Evolutionary conservation across 2,888 invertebrate species (phyloP).

Genomic region (Sthenelais limicola): DNA sequence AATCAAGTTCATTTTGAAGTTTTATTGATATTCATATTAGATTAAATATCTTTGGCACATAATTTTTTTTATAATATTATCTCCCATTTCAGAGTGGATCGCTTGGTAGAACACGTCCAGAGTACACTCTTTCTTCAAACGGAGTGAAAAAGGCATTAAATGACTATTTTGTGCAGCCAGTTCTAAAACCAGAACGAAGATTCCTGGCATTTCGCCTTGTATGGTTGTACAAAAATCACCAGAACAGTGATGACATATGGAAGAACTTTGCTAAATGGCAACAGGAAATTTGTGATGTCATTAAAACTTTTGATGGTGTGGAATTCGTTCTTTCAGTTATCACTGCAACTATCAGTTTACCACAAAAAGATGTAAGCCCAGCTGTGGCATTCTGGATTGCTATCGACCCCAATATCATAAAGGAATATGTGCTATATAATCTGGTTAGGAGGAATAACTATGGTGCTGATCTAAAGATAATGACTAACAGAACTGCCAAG

Average conservation of each 20-base stretch:
- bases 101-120: not conserved
- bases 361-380: not conserved
- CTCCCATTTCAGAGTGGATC: constrained; percentile 15
- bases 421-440: not conserved
- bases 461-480: constrained; percentile 12
- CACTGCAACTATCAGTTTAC: constrained; percentile 4
- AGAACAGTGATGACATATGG: constrained; percentile 5
- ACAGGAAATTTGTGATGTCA: constrained; percentile 3
- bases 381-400: constrained; percentile 27
- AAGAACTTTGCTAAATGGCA: constrained; percentile 12
- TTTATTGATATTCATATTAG: too few relatives aligned
- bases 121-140: not conserved
- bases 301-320: not conserved
- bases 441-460: not conserved
- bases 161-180: not conserved
- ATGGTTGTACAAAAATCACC: not conserved
- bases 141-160: not conserved
- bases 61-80: too few relatives aligned
- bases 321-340: constrained; percentile 20
- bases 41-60: too few relatives aligned
- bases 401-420: not conserved
- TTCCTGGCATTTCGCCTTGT: constrained; percentile 14
- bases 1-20: too few relatives aligned
- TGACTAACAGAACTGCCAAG: constrained; percentile 2
- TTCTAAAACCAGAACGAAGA: constrained; percentile 5